Evolutionary conservation across 2,888 invertebrate species (phyloP).

Genomic region (Apamea sordens): DNA sequence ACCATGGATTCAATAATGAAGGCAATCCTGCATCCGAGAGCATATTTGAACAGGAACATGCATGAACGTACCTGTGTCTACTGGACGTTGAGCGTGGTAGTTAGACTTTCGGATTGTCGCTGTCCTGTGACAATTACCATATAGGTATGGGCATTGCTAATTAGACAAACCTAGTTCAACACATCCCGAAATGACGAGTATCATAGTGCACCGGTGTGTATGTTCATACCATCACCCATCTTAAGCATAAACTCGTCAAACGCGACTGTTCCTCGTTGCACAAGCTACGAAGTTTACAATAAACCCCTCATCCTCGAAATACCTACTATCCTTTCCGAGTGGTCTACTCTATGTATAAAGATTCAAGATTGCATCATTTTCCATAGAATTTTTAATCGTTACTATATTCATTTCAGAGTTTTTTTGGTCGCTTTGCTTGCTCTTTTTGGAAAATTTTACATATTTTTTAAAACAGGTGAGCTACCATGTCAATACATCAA

Average conservation of each 20-base stretch:
- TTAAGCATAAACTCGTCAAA: background rate
- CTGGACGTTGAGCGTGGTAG: background rate
- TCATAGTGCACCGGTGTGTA: background rate
- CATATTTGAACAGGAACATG: background rate
- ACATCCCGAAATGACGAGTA: background rate
- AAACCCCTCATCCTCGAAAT: background rate
- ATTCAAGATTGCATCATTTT: background rate
- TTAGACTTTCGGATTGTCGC: background rate
- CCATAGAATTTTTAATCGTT: background rate
- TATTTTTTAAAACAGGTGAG: background rate
- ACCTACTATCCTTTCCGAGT: background rate
- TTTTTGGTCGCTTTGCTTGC: background rate
- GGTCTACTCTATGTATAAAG: background rate
- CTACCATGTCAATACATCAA: background rate
- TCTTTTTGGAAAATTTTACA: background rate
- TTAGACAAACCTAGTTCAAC: background rate
- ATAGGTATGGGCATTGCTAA: background rate
- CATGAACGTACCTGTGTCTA: background rate
- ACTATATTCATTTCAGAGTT: background rate
- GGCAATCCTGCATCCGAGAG: background rate
- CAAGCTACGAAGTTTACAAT: background rate
- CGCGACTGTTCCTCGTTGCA: background rate
- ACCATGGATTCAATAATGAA: constrained; percentile 1
- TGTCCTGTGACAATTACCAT: background rate
- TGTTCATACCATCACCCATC: background rate